Base-by-base conservation (phyloP, 2,797 vertebrate genomes). In the Trichosurus vulpecula region DNA sequence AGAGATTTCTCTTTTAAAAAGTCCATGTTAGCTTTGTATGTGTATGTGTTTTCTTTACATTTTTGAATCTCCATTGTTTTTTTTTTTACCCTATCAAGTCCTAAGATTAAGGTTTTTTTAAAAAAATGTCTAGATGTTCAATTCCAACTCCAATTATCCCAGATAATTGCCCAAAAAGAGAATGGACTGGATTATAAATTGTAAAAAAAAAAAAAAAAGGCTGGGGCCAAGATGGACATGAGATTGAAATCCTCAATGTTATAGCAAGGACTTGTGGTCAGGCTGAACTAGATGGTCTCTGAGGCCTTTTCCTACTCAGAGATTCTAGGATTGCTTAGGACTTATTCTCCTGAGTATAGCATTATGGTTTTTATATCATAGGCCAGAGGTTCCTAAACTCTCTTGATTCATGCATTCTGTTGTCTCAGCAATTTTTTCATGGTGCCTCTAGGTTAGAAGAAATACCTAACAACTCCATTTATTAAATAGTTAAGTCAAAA, bases 81-180 rank as follows among this genome's bases (percentile, higher is more conserved):
- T 58, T 58, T 74, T 81, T 81, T 87, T 51, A 47, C 9, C 58
- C 74, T 51, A 47, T 87, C 22, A 92, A 95, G 91, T 90, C 13
- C 52, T 55, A 96, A 93, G 81, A 4, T 2, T 95, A 92, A 3
- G 25, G 74, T 31, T 41, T 41, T 35, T 52, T 92, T 61, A 52
- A 41, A 12, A 12, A 92, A 87, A 93, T 16, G 25, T 81, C 90
- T 94, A 91, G 91, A 92, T 47, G 31, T 4, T 97, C 41, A 96
- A 58, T 96, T 95, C 6, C 90, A 90, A 95, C 27, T 94, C 6
- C 22, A 87, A 11, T 95, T 91, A 51, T 2, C 94, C 11, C 2
- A 52, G 3, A 61, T 57, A 95, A 94, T 8, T 54, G 27, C 0
- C 81, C 89, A 93, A 4, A 35, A 55, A 90, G 95, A 91, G 53